phyloP scores from a whole-genome alignment of 2,888 invertebrate species.

The Drosophila ezoana region DNA sequence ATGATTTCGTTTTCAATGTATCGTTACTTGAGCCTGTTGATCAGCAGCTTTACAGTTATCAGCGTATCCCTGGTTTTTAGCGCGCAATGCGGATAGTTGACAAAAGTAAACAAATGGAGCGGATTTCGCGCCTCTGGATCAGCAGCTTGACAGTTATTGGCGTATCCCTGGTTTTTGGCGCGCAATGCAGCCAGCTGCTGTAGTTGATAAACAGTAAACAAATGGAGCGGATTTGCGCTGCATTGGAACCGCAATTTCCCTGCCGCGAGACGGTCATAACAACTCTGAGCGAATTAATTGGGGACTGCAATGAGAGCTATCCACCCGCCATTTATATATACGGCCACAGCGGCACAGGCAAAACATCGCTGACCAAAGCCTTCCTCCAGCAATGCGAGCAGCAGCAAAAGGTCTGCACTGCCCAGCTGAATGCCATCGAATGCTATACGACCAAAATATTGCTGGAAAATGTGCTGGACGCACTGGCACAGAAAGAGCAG shows the following conservation, averaged over 20 bases:
- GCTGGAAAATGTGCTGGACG: constrained; percentile 90
- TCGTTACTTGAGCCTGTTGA: neutral
- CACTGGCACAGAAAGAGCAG: constrained; percentile 60
- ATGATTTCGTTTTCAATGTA: neutral
- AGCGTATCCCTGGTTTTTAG: too few relatives aligned
- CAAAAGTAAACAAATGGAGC: neutral
- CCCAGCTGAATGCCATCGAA: constrained; percentile 91
- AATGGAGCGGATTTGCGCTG: constrained; percentile 58
- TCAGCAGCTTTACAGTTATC: too few relatives aligned
- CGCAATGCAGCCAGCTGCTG: constrained; percentile 25
- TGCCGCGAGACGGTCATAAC: constrained; percentile 79
- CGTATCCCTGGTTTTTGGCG: constrained; percentile 28
- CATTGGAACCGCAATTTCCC: constrained; percentile 72
- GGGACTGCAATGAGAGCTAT: constrained; percentile 87
- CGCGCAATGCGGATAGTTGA: neutral
- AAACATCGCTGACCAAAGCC: constrained; percentile 89
- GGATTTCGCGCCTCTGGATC: neutral
- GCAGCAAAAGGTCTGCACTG: constrained; percentile 85
- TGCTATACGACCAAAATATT: constrained; percentile 91
- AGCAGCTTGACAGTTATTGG: neutral
- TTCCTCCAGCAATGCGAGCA: constrained; percentile 86
- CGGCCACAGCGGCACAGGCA: constrained; percentile 94
- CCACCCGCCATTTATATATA: constrained; percentile 90
- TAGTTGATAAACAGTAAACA: constrained; percentile 23
- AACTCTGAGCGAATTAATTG: constrained; percentile 73